phyloP scores from a whole-genome alignment of 2,888 invertebrate species.

The Conus canariensis region DNA sequence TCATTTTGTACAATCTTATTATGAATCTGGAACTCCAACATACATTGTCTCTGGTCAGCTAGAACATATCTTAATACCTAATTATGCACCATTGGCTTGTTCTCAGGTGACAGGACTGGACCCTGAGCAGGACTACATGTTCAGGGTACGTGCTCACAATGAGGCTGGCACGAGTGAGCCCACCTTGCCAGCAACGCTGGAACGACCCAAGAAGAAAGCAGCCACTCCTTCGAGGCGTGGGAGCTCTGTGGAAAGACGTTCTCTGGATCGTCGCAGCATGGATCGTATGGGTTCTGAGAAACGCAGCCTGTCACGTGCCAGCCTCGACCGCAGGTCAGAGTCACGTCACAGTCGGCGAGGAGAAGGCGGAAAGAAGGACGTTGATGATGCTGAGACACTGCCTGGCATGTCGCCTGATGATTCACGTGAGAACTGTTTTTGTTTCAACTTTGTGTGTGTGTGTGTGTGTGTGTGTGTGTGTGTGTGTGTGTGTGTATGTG shows the following conservation, averaged over 20 bases:
- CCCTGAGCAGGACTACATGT: slow-evolving; percentile 96
- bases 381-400: slow-evolving; percentile 38
- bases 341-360: slow-evolving; percentile 27
- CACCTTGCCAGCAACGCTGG: slow-evolving; percentile 84
- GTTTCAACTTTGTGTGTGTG: not conserved
- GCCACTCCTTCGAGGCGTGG: slow-evolving; percentile 46
- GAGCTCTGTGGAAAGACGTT: slow-evolving; percentile 51
- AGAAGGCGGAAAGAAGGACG: slow-evolving; percentile 41
- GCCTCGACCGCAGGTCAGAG: slow-evolving; percentile 31
- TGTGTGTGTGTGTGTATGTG: not conserved
- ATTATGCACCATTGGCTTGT: too few relatives aligned
- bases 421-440: slow-evolving; percentile 41
- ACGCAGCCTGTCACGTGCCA: slow-evolving; percentile 25
- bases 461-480: slow-evolving; percentile 10
- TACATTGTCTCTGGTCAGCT: too few relatives aligned
- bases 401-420: slow-evolving; percentile 52
- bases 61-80: too few relatives aligned
- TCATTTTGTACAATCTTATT: too few relatives aligned
- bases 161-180: slow-evolving; percentile 98
- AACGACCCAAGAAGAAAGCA: slow-evolving; percentile 41
- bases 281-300: slow-evolving; percentile 42
- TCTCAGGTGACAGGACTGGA: slow-evolving; percentile 82
- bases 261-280: slow-evolving; percentile 45
- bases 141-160: slow-evolving; percentile 96
- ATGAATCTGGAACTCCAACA: too few relatives aligned